Evolutionary conservation across 2,797 vertebrate species (phyloP).

Genomic region (Pogoniulus pusillus): DNA sequence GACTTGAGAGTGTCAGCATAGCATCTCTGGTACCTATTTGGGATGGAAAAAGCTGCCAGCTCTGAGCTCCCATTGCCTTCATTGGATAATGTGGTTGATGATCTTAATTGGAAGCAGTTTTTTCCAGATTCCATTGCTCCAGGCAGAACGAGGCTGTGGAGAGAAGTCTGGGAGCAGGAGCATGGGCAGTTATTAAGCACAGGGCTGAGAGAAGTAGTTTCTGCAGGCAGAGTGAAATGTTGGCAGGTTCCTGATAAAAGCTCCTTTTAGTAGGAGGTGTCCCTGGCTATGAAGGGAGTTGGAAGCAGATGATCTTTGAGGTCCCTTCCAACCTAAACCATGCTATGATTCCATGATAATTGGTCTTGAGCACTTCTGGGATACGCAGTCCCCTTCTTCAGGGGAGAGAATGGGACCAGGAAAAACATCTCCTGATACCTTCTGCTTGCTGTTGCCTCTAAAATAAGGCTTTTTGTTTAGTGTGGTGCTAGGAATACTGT

Average conservation of each 20-base stretch:
- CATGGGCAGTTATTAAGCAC: rapidly evolving
- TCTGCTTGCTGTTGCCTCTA: no score
- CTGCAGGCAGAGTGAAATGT: background rate
- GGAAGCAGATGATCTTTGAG: no score
- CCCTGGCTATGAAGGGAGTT: no score
- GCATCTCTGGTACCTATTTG: background rate
- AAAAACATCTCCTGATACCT: no score
- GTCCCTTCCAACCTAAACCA: no score
- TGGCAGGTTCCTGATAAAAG: background rate
- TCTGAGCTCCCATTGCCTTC: background rate
- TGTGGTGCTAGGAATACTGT: no score
- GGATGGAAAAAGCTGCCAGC: background rate
- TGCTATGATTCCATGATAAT: no score
- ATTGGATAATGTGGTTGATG: background rate
- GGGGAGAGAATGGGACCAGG: no score
- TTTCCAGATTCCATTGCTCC: background rate
- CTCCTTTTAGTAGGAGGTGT: background rate
- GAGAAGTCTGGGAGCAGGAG: background rate
- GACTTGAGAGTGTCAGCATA: background rate
- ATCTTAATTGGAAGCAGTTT: background rate
- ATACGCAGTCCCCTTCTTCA: no score
- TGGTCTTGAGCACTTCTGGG: no score
- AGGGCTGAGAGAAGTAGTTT: background rate
- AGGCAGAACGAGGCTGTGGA: background rate
- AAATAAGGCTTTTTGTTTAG: no score